Base-by-base conservation (phyloP, 2,113 vertebrate species). In the Dromiciops gliroides region DNA sequence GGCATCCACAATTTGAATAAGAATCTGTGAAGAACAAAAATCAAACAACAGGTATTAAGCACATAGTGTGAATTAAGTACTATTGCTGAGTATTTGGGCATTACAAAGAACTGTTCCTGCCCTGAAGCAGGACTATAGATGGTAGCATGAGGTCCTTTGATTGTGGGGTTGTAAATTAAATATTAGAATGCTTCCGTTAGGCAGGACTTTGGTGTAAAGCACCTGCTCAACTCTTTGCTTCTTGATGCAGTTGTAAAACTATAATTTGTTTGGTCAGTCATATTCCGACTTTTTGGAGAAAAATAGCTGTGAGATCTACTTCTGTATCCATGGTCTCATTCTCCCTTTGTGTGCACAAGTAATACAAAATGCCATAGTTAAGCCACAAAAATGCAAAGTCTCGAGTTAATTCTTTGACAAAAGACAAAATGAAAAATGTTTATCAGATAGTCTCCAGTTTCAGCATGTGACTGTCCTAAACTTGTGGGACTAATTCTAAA, bases 1-100 rank as follows among this genome's bases (percentile, higher is more conserved):
- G 12, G 99, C 99, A 0, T 99, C 99, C 75, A 99, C 98, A 44
- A 99, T 99, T 98, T 99, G 99, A 22, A 99, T 98, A 96, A 99
- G 98, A 95, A 99, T 98, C 99, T 99, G 98, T 91, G 25, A 88
- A 56, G 19, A 51, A 51, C 3, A 94, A 25, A 53, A 8, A 0
- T 1, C 0, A 8, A 44, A 83, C 67, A 44, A 83, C n/a, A 83
- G n/a, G 8, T 44, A 83, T 83, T 83, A 83, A 44, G 19, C 67
- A 83, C 10, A 8, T 22, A 44, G 19, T 44, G 2, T 75, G 6
- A 8, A 75, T 25, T 44, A 75, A 22, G 37, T 44, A 75, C 16
- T 8, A 75, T 8, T 75, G 37, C 28, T 67, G 28, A 37, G 31
- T n/a, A 67, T 67, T n/a, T 67, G 60, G 12, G 60, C 37, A 14